Percentiles rank a stretch among this genome's conserved stretches.
These are phyloP conservation scores for Monarcha castaneiventris DNA, from an alignment of 2,113 vertebrate genomes.

Conservation along the genomic window DNA sequence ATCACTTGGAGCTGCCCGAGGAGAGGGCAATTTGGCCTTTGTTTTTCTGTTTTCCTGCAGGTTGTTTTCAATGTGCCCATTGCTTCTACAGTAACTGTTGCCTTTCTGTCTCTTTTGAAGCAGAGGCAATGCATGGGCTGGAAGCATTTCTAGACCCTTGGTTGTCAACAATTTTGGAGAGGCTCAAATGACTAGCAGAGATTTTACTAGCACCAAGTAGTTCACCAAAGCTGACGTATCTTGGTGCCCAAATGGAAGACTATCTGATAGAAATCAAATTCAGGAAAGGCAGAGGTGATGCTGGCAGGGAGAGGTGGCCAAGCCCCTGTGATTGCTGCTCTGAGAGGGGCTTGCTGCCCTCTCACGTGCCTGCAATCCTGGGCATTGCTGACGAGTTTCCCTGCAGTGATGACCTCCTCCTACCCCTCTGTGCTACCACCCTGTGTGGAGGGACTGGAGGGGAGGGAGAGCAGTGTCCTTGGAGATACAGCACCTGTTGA, in stretches of 20 bases:
- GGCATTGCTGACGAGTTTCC: background rate
- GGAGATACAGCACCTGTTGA: conserved; percentile 41
- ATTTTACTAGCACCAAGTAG: background rate
- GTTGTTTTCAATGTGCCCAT: background rate
- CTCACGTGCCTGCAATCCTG: background rate
- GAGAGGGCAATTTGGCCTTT: background rate
- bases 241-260: background rate
- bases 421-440: background rate
- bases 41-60: background rate
- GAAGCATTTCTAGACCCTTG: background rate
- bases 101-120: background rate
- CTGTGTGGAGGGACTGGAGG: background rate
- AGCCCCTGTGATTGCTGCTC: background rate
- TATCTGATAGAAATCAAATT: background rate
- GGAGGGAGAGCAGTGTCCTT: background rate
- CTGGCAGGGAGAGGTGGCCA: background rate
- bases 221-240: background rate
- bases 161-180: background rate
- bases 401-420: background rate
- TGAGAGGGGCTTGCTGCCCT: background rate
- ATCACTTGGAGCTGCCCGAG: background rate
- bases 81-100: background rate
- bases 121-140: background rate
- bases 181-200: background rate
- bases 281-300: conserved; percentile 1